Evolutionary conservation across 2,888 invertebrate genomes (phyloP).

Genomic region (Glyphotaelius pellucidus): DNA sequence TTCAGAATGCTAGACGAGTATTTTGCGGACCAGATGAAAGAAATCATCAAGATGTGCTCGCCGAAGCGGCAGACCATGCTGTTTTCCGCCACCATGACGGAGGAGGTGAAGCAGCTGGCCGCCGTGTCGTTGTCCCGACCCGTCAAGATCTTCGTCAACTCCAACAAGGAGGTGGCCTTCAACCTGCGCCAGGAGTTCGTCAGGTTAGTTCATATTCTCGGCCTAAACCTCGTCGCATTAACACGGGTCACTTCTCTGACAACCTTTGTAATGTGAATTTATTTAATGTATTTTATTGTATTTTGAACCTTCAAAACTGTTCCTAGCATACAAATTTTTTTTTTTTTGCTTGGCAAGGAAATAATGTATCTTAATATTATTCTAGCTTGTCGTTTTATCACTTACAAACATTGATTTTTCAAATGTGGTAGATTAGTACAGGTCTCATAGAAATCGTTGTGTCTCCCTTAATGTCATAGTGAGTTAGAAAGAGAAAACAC

Average conservation of each 20-base stretch:
- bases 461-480: no score
- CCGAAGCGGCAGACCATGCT: slow-evolving; percentile 96
- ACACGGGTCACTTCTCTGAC: background rate
- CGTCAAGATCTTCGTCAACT: slow-evolving; percentile 96
- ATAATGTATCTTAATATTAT: no score
- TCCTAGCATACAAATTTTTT: no score
- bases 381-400: no score
- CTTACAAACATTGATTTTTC: no score
- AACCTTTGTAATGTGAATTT: background rate
- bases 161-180: slow-evolving; percentile 96
- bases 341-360: no score
- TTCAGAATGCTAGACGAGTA: slow-evolving; percentile 97
- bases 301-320: no score
- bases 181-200: slow-evolving; percentile 98
- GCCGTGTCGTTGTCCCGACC: slow-evolving; percentile 95
- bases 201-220: slow-evolving; percentile 72
- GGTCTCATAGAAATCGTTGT: no score
- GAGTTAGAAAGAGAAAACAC: no score
- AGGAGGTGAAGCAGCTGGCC: slow-evolving; percentile 95
- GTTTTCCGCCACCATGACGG: slow-evolving; percentile 99
- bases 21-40: slow-evolving; percentile 99
- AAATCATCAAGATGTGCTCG: slow-evolving; percentile 95
- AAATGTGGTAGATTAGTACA: no score
- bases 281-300: no score
- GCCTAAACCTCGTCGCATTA: background rate